Conservation (phyloP, 2,113 vertebrate species). For the Oxyruncus cristatus region DNA sequence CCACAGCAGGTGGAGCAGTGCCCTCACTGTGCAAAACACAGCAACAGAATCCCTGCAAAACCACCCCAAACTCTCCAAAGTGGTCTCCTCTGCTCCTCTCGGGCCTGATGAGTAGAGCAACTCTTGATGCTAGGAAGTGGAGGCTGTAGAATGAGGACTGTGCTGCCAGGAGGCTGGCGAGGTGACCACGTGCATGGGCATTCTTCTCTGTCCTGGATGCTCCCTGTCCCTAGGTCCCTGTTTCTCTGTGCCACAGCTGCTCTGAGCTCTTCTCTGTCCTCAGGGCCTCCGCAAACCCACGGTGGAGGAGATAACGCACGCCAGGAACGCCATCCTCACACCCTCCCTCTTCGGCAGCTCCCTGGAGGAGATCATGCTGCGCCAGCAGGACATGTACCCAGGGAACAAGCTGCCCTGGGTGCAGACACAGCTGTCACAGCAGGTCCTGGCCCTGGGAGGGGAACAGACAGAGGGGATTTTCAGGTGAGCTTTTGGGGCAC, state of each 20-base stretch:
- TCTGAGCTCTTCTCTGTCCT: not conserved
- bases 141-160: not conserved
- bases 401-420: slow-evolving; percentile 88
- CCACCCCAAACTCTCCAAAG: not conserved
- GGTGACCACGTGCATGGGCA: fast-evolving
- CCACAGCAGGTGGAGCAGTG: not conserved
- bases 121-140: not conserved
- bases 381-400: slow-evolving; percentile 84
- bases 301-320: slow-evolving; percentile 84
- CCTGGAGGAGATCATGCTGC: slow-evolving; percentile 88
- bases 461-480: slow-evolving; percentile 90
- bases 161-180: not conserved
- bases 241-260: not conserved
- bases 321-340: slow-evolving; percentile 83
- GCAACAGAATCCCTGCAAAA: not conserved
- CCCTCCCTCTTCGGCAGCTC: slow-evolving; percentile 89
- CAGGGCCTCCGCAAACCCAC: slow-evolving; percentile 89
- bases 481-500: slow-evolving; percentile 73
- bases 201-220: not conserved
- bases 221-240: not conserved
- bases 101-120: not conserved
- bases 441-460: slow-evolving; percentile 85
- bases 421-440: slow-evolving; percentile 89
- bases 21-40: not conserved
- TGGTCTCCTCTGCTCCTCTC: not conserved